These are phyloP conservation scores for Drosophila conformis DNA, from an alignment of 2,888 invertebrate species.

Conservation along the genomic window DNA sequence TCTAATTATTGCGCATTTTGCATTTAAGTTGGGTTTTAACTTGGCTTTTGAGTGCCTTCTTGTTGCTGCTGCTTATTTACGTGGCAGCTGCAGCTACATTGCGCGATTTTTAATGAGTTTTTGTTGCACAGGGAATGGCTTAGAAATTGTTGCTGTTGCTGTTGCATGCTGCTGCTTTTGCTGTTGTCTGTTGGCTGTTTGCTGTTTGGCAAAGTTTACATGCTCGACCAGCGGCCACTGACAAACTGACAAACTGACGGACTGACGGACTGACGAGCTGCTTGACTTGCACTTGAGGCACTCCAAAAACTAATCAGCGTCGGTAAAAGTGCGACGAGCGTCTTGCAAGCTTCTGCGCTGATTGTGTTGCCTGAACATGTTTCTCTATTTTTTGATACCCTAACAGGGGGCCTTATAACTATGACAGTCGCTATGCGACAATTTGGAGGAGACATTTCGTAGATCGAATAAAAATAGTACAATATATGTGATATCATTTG, in stretches of 20 bases:
- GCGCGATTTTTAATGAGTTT: constrained; percentile 75
- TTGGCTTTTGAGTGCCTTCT: constrained; percentile 2
- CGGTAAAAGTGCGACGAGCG: constrained; percentile 51
- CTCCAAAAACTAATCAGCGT: constrained; percentile 78
- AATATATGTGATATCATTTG: background rate
- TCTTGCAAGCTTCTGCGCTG: constrained; percentile 52
- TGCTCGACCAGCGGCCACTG: constrained; percentile 56
- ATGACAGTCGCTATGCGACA: background rate
- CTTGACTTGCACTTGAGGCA: constrained; percentile 63
- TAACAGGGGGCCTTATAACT: background rate
- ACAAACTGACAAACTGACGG: constrained; percentile 36
- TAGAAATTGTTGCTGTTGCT: constrained; percentile 20
- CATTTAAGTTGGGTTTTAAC: constrained; percentile 42
- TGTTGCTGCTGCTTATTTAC: constrained; percentile 53
- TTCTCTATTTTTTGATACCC: background rate
- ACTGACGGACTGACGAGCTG: constrained; percentile 38
- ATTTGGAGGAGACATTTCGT: background rate
- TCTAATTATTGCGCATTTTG: constrained; percentile 74
- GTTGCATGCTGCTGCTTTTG: constrained; percentile 12
- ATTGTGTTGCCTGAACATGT: constrained; percentile 33
- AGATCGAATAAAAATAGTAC: no score
- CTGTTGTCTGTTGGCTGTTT: constrained; percentile 37
- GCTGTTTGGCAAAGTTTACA: constrained; percentile 59
- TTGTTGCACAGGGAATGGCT: constrained; percentile 50
- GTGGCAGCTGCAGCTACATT: constrained; percentile 68